Evolutionary conservation across 2,113 vertebrate species (phyloP), one percentile per base, ranked within the genome.

Genomic region (Rhinopithecus roxellana): DNA sequence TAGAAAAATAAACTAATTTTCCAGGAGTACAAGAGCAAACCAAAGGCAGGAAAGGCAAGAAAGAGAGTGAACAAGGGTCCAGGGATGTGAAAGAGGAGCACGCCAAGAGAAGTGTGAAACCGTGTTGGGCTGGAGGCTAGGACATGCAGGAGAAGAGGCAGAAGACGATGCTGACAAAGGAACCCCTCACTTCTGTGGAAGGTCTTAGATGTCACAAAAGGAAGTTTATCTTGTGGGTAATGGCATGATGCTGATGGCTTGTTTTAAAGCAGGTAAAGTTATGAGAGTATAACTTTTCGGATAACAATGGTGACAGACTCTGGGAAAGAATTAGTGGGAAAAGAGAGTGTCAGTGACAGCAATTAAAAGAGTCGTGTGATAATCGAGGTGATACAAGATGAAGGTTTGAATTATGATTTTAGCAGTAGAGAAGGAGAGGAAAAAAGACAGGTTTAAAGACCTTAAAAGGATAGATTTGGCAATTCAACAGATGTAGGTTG

Each of bases 91-190:
- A 74, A 80, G 11, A 69, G 30, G n/a, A 30, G 11, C 11, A 4
- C 3, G 0, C 3, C 9, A 48, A 83, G 48, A 40, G 9, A 11
- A 40, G 20, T 3, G 43, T 75, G 50, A 30, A 61, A 27, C 32
- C 18, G 0, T 14, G 1, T 4, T 30, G 5, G 6, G 5, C 25
- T 30, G 12, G 6, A 43, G 30, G 27, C 27, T 0, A 12, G 27
- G 23, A 17, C 14, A 8, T 9, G 1, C 43, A 30, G 9, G 6
- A 55, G 48, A 86, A 89, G 38, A 8, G 4, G 5, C 14, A 61
- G 69, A 38, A 55, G 61, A 20, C 4, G 10, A 50, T 52, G 25
- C 9, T 77, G 38, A 59, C 7, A 4, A 8, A 40, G 90, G 5
- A 48, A 18, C 4, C 8, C 43, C 30, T 12, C 7, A 12, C 20